Conservation (phyloP, 2,888 invertebrate species). For the Drosophila prolongata region DNA sequence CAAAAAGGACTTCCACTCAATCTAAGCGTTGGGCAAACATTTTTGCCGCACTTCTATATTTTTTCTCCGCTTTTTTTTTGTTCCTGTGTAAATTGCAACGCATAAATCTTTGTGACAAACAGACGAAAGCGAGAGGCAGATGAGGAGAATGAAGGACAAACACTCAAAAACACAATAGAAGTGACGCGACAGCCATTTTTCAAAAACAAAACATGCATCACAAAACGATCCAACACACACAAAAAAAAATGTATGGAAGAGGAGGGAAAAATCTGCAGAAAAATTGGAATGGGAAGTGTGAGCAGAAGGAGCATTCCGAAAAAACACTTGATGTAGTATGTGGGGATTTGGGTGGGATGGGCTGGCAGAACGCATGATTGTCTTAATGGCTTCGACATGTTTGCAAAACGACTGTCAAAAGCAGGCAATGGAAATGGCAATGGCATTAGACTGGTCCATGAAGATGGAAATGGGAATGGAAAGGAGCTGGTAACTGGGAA, state of each 20-base stretch:
- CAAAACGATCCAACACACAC: constrained; percentile 32
- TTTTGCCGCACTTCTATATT: constrained; percentile 48
- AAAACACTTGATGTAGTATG: constrained; percentile 47
- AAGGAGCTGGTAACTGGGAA: background rate
- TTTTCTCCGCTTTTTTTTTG: constrained; percentile 23
- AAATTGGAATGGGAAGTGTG: constrained; percentile 45
- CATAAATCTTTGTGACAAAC: constrained; percentile 78
- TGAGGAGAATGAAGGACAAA: constrained; percentile 48
- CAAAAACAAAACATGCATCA: constrained; percentile 76
- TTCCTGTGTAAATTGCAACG: constrained; percentile 75
- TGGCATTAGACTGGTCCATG: constrained; percentile 15
- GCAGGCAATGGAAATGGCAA: constrained; percentile 51
- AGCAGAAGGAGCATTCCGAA: constrained; percentile 31
- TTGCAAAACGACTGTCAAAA: constrained; percentile 81
- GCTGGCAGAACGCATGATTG: constrained; percentile 68
- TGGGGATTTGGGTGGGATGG: constrained; percentile 3
- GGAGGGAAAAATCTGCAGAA: constrained; percentile 18
- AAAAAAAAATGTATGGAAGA: constrained; percentile 24
- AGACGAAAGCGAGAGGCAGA: constrained; percentile 45
- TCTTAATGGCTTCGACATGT: constrained; percentile 80
- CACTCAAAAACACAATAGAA: constrained; percentile 74
- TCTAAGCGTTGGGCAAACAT: constrained; percentile 74
- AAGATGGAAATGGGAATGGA: constrained; percentile 14
- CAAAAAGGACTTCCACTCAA: constrained; percentile 68
- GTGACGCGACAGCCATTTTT: constrained; percentile 79